Evolutionary conservation across 1,140 invertebrate species (phyloP), one percentile per base, ranked within the genome.

Genomic region (Caerostris extrusa): DNA sequence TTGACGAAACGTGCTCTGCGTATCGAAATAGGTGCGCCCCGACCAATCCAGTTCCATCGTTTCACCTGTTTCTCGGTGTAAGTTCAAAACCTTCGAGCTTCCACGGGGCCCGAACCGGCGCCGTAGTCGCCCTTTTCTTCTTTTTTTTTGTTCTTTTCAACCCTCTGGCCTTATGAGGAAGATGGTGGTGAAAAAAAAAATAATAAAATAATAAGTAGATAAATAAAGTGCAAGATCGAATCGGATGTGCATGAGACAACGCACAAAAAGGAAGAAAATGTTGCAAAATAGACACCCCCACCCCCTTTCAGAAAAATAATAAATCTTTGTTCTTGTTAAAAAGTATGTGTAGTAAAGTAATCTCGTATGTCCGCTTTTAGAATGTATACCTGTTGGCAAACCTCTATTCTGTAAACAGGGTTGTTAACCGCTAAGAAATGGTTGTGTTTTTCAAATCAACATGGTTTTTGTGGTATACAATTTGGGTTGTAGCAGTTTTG

Each of bases 301-400:
- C n/a, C n/a, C n/a, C n/a, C n/a, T n/a, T 3, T 7, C 3, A 71
- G 5, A 19, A 57, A 7, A 34, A 58, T 7, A 85, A 81, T 10
- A 56, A n/a, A 58, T 7, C 55, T 85, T 85, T 85, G 82, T 85
- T 85, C 82, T 57, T 57, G 82, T 58, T 85, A 7, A 58, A 57
- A 85, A 19, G 55, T 85, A 58, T 57, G 56, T 56, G 64, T 67
- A n/a, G 55, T 12, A 14, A 85, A 34, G 34, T 34, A 34, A 58
- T 58, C 82, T 17, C 50, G 69, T 4, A 71, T n/a, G 57, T 58
- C 82, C 17, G 82, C 57, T 85, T 57, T 58, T 85, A 4, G 56
- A 34, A n/a, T 85, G 82, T 57, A 67, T 67, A n/a, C 55, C 19
- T 58, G 55, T n/a, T 12, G 17, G 12, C 3, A 19, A 14, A n/a